Conservation (phyloP, 2,797 vertebrate species). For the Momotus momota region DNA sequence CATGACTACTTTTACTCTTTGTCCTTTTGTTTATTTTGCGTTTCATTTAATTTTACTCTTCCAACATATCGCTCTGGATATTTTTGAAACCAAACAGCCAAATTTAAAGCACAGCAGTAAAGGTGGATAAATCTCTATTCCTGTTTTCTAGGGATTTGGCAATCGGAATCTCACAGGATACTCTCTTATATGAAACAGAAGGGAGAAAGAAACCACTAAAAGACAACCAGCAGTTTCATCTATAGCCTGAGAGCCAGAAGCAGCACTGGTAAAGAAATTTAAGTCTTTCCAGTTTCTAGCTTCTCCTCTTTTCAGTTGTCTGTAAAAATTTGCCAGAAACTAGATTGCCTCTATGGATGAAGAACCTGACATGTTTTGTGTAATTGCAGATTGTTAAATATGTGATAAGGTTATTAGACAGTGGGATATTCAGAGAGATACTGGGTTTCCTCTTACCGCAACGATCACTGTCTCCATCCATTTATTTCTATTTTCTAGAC, state of each 20-base stretch:
- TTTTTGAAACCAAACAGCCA: neutral
- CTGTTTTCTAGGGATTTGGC: neutral
- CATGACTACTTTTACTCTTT: neutral
- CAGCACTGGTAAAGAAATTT: neutral
- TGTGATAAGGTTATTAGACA: neutral
- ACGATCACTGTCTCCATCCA: neutral
- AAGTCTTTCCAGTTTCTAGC: neutral
- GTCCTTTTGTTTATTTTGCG: neutral
- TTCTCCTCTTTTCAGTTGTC: neutral
- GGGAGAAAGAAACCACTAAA: neutral
- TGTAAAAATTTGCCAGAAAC: neutral
- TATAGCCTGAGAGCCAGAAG: neutral
- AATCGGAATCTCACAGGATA: neutral
- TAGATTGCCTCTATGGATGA: neutral
- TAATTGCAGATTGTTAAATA: neutral
- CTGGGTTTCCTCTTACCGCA: neutral
- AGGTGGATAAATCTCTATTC: neutral
- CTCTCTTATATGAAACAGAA: neutral
- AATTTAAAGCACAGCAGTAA: neutral
- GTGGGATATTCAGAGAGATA: neutral
- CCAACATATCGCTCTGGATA: neutral
- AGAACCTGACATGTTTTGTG: neutral
- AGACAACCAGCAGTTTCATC: neutral
- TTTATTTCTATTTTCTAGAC: neutral
- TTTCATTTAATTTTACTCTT: neutral